Evolutionary conservation across 2,888 invertebrate genomes (phyloP), one percentile per base, ranked within the genome.

Genomic region (Diarsia mendica): DNA sequence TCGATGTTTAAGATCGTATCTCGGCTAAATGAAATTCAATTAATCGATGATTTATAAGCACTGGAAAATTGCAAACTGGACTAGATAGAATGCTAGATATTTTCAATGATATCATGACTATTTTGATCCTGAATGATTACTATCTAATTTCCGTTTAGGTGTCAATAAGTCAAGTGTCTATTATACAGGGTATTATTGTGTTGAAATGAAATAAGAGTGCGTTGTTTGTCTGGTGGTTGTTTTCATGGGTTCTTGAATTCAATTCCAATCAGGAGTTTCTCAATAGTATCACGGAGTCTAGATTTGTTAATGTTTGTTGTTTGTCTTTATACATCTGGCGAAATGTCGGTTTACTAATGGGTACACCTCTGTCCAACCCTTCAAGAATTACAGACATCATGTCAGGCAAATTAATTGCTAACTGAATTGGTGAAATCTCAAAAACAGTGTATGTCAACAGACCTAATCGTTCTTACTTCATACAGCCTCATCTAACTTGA

Each of bases 21-120:
- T 85, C 13, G 71, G 63, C 58, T 77, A 72, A 82, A 83, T 85
- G 46, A 85, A 85, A 82, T 85, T 64, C 85, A 85, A 85, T 78
- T 83, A 83, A 77, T 85, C 73, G 73, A 85, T 85, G 78, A 83
- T 85, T 83, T 83, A 83, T 69, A 77, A 72, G 63, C 66, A 49
- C 71, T 82, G 39, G 61, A 60, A 70, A 77, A 71, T 85, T 73
- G 71, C 67, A 66, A 64, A 77, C 61, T 63, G 58, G 46, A 44
- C 58, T 28, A 60, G 71, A 66, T 79, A 53, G 72, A 77, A 71
- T 73, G 70, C 51, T 49, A 77, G 23, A 75, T 63, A 76, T 67
- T 67, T 44, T 39, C 20, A 80, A 75, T 75, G 80, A 80, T 82
- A 84, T 83, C 70, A 72, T 82, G 66, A 67, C 53, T 55, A 72